These are phyloP conservation scores for Xylota sylvarum DNA, from an alignment of 2,888 invertebrate species.

Conservation along the genomic window DNA sequence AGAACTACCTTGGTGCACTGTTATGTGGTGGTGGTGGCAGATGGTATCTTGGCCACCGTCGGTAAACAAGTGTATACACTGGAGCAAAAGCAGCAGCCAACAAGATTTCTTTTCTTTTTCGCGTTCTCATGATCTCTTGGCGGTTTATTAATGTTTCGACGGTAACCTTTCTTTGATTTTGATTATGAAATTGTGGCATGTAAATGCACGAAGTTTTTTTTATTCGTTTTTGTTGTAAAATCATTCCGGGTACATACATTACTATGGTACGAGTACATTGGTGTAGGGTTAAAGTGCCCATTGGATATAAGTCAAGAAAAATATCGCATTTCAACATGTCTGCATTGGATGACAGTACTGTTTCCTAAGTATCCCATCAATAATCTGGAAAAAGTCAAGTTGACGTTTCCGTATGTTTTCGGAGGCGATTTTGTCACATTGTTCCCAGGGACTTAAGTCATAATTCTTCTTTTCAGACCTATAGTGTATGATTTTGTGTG, in stretches of 20 bases:
- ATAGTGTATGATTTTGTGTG: too few species aligned
- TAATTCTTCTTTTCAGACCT: too few species aligned
- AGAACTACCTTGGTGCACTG: constrained; percentile 28
- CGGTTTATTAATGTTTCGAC: constrained; percentile 63
- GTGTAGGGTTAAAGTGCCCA: not conserved
- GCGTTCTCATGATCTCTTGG: constrained; percentile 65
- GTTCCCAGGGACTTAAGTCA: too few species aligned
- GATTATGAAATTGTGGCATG: constrained; percentile 74
- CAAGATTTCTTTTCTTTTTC: constrained; percentile 27
- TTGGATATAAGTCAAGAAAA: not conserved
- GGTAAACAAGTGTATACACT: constrained; percentile 69
- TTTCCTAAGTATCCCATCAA: not conserved
- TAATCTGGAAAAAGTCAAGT: not conserved
- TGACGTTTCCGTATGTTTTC: too few species aligned
- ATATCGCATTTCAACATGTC: constrained; percentile 5
- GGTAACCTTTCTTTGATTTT: constrained; percentile 76
- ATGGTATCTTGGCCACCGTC: constrained; percentile 56
- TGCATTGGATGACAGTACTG: not conserved
- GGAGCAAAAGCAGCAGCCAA: constrained; percentile 28
- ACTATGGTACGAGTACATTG: not conserved
- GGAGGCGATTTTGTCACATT: too few species aligned
- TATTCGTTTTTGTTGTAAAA: not conserved
- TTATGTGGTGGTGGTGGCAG: constrained; percentile 38
- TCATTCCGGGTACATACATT: constrained; percentile 37
- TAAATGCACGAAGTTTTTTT: constrained; percentile 61